These are phyloP conservation scores for Mythimna lalbum DNA, from an alignment of 2,888 invertebrate species.

Conservation along the genomic window DNA sequence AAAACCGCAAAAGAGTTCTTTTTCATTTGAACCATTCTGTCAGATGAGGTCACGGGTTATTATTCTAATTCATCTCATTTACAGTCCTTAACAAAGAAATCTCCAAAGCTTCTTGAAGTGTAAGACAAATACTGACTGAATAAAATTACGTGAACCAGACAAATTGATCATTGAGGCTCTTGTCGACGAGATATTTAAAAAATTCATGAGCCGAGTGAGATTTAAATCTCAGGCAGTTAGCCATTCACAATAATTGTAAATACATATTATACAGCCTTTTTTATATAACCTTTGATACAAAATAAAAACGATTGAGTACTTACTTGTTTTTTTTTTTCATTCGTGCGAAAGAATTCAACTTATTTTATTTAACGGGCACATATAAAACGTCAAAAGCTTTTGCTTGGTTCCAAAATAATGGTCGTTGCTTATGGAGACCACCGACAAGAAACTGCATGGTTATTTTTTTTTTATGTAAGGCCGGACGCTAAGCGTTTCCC, in stretches of 20 bases:
- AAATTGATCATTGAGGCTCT: slow-evolving; percentile 19
- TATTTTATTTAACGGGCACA: too few relatives aligned
- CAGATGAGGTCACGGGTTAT: slow-evolving; percentile 14
- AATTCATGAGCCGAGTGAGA: slow-evolving; percentile 11
- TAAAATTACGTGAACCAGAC: slow-evolving; percentile 8
- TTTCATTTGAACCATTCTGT: neutral
- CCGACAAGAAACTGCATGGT: too few relatives aligned
- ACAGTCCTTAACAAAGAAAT: slow-evolving; percentile 25
- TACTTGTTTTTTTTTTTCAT: neutral
- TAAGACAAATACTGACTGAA: slow-evolving; percentile 27
- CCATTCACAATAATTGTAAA: neutral
- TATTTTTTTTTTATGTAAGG: too few relatives aligned
- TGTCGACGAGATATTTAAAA: slow-evolving; percentile 17
- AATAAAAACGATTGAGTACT: neutral
- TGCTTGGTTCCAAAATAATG: too few relatives aligned
- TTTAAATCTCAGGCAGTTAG: neutral
- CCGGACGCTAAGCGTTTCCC: too few relatives aligned
- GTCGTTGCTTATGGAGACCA: too few relatives aligned
- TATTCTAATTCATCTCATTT: slow-evolving; percentile 37
- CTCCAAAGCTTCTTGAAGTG: slow-evolving; percentile 18
- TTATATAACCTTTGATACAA: slow-evolving; percentile 6
- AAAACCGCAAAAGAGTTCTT: neutral
- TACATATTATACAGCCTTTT: too few relatives aligned
- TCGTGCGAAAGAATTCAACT: too few relatives aligned
- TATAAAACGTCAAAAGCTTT: too few relatives aligned